Evolutionary conservation across 2,113 vertebrate species (phyloP).

Genomic region (Nanorana parkeri): DNA sequence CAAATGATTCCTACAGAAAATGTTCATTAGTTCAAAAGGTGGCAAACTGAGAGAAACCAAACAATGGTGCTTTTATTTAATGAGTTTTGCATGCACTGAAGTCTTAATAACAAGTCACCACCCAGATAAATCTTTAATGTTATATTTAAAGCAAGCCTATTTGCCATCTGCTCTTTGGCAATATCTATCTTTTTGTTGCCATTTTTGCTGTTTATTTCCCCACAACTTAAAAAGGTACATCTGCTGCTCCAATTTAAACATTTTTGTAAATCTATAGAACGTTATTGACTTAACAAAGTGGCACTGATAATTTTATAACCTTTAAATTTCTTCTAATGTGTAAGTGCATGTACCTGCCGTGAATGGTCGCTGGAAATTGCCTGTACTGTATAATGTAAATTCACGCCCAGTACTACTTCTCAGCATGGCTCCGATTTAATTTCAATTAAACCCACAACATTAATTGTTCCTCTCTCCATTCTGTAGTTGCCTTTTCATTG

Average conservation of each 20-base stretch:
- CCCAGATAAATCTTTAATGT: constrained; percentile 40
- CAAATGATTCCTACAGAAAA: constrained; percentile 22
- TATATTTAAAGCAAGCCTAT: constrained; percentile 14
- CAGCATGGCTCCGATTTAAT: constrained; percentile 70
- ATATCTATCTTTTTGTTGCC: constrained; percentile 63
- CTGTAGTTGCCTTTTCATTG: constrained; percentile 52
- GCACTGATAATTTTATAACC: constrained; percentile 72
- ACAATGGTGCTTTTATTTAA: not conserved
- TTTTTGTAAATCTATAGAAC: not conserved
- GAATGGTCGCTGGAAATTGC: constrained; percentile 70
- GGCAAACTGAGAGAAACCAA: not conserved
- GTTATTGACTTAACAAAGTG: constrained; percentile 64
- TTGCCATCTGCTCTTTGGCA: constrained; percentile 60
- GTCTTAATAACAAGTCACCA: constrained; percentile 39
- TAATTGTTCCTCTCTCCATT: constrained; percentile 60
- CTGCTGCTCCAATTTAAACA: not conserved
- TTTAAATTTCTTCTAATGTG: constrained; percentile 77
- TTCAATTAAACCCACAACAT: constrained; percentile 67
- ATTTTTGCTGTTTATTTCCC: not conserved
- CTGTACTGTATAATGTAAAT: constrained; percentile 65
- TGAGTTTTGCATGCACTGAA: constrained; percentile 9
- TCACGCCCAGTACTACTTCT: constrained; percentile 69
- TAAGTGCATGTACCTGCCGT: constrained; percentile 74
- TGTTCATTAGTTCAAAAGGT: constrained; percentile 39
- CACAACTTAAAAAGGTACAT: not conserved